Base-by-base conservation (phyloP, 2,888 invertebrate genomes). In the Apomyelois bistriatella region DNA sequence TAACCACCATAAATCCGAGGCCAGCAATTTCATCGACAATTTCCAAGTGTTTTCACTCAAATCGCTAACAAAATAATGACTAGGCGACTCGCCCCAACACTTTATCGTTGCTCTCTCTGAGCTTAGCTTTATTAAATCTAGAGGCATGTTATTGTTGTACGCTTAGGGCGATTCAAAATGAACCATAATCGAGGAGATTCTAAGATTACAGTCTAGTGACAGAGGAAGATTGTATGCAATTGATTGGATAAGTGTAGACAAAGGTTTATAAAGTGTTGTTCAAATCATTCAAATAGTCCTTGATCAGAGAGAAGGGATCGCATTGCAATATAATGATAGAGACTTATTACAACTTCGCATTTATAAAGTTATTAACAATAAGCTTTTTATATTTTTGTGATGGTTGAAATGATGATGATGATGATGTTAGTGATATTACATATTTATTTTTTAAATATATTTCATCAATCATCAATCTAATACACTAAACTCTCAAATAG, bases 31-130 rank as follows among this genome's bases (percentile, higher is more conserved):
- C 66, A 72, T 70, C 69, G 69, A 72, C 71, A 77, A 79, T 79
- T 79, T 82, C 82, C 72, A 79, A 79, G 77, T 74, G 73, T 83
- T 85, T 85, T 82, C 82, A 81, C 81, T 82, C 72, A 78, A 82
- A 78, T 78, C 72, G 70, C 76, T 76, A 82, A 82, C 82, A 79
- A 74, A 82, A 79, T 82, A 84, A 85, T 80, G 76, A 83, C 76
- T 72, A 72, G 68, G 76, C 76, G 73, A 64, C 62, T 66, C 64
- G 66, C 70, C 73, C 68, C 70, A 76, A 84, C 82, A 85, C 85
- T 85, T 84, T 81, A 79, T 72, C 75, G 73, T 58, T 64, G 72
- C 83, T 81, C 83, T 84, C 82, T 79, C 84, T 65, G 54, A 59
- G 68, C 57, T 62, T 57, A 59, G 71, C 75, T 85, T 82, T 85